Base-by-base conservation (phyloP, 2,888 invertebrate genomes). In the Philereme transversata region DNA sequence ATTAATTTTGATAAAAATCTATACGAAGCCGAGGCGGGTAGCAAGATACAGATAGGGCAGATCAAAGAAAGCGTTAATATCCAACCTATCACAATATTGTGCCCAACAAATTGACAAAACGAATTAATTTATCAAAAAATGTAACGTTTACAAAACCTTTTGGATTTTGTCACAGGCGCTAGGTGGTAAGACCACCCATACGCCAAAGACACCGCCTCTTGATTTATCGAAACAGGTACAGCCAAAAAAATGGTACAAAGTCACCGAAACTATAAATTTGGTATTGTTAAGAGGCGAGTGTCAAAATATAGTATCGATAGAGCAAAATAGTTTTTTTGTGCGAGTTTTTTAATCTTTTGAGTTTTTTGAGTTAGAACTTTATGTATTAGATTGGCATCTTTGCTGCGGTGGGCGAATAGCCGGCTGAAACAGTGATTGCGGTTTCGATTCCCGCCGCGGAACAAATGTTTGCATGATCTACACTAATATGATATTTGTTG, bases 221-320 rank as follows among this genome's bases (percentile, higher is more conserved):
- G 62, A 62, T 62, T 62, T 62, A 62, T 62, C 49, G 55, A 55
- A 52, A 61, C 64, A 64, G 60, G 64, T 57, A 60, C 41, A 55
- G 44, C 55, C 49, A 51, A 64, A 64, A 57, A 62, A 64, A 58
- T 47, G 46, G 10, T 43, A 46, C 60, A 58, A 60, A 58, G 60
- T 57, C 50, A 38, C 72, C 68, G 70, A 65, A 36, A 52, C 58
- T 56, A 72, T 72, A 72, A 72, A 72, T 72, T 62, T 60, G 56
- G 59, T 66, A 65, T 68, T 69, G 71, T 72, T 52, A 60, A 22
- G 54, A 53, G 62, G 49, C 57, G 67, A 71, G 64, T 64, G 70
- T 73, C 71, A 69, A 62, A 71, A 73, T 61, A 69, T 61, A 59
- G 61, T 62, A 57, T 53, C 62, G 63, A 66, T 65, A 62, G 34